Evolutionary conservation across 2,888 invertebrate genomes (phyloP).

Genomic region (Stenurella melanura): DNA sequence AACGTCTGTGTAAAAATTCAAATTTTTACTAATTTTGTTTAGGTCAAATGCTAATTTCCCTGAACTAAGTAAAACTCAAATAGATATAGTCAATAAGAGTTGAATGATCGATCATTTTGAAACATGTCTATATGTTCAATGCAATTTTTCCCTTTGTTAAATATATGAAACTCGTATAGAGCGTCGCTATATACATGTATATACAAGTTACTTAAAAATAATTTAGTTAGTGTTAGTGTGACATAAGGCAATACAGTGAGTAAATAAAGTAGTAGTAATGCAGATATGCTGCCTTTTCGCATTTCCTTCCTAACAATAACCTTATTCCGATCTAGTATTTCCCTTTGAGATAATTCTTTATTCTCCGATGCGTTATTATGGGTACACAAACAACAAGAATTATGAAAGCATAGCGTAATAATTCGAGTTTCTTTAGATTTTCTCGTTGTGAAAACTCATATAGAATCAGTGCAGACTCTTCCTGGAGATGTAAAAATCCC

Average conservation of each 20-base stretch:
- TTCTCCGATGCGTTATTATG: conserved; percentile 31
- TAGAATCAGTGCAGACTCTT: conserved; percentile 43
- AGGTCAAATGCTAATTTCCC: too few species aligned
- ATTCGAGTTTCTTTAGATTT: conserved; percentile 35
- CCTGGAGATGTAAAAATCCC: conserved; percentile 64
- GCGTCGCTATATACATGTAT: too few species aligned
- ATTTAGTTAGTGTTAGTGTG: too few species aligned
- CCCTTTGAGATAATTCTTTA: conserved; percentile 16
- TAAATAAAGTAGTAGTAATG: not conserved
- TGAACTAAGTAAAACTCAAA: too few species aligned
- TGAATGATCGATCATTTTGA: too few species aligned
- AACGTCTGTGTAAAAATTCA: too few species aligned
- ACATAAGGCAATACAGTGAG: not conserved
- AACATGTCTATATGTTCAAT: too few species aligned
- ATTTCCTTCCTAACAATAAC: conserved; percentile 4
- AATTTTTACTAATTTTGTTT: too few species aligned
- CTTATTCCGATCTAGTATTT: conserved; percentile 17
- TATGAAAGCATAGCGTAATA: conserved; percentile 39
- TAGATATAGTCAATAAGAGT: too few species aligned
- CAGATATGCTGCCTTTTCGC: not conserved
- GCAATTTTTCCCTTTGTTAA: too few species aligned
- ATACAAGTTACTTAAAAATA: too few species aligned
- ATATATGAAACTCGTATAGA: too few species aligned
- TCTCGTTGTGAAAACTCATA: conserved; percentile 39
- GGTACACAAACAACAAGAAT: conserved; percentile 19